Base-by-base conservation (phyloP, 92 coral and sea anemone genomes). In the Montipora capitata region DNA sequence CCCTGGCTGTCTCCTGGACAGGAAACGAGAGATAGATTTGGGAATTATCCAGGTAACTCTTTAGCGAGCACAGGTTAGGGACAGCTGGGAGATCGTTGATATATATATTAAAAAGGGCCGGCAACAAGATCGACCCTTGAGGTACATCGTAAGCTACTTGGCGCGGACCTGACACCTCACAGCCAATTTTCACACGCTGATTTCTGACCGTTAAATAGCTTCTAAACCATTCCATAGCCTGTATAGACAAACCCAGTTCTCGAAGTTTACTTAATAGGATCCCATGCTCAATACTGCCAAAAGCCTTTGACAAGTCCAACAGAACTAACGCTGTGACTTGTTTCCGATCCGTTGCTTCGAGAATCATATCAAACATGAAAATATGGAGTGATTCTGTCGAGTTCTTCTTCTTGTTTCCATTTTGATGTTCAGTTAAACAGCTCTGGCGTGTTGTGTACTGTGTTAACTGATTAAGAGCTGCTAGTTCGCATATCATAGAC, bases 301-400 rank as follows among this genome's bases (percentile, higher is more conserved):
- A 88, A 48, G 35, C 35, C 35, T 27, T 27, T 27, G 35, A 27
- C 35, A 27, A 27, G 35, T 27, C 35, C 35, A 27, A 27, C 35
- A 27, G 35, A 27, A 27, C 35, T 27, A 27, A 27, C 35, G 35
- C 35, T 27, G 35, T 27, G 2, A 27, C 35, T 27, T 27, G 2
- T 27, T 27, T 27, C 35, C 35, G 35, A 27, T 27, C 35, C 35
- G 35, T 27, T 27, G 35, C 35, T 27, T 27, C 35, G 35, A 27
- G 35, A 27, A 27, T 27, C 35, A 27, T 61, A 38, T 83, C 89
- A 10, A 84, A 39, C 35, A 76, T 84, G 41, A 89, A 48, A 51
- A 89, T 67, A 63, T 85, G 62, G 41, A 85, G 76, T 65, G 90
- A 82, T 74, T 85, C 90, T 20, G 90, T 85, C 1, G 93, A 85